Base-by-base conservation (phyloP, 2,113 vertebrate species). In the Notarius quadriscutis region DNA sequence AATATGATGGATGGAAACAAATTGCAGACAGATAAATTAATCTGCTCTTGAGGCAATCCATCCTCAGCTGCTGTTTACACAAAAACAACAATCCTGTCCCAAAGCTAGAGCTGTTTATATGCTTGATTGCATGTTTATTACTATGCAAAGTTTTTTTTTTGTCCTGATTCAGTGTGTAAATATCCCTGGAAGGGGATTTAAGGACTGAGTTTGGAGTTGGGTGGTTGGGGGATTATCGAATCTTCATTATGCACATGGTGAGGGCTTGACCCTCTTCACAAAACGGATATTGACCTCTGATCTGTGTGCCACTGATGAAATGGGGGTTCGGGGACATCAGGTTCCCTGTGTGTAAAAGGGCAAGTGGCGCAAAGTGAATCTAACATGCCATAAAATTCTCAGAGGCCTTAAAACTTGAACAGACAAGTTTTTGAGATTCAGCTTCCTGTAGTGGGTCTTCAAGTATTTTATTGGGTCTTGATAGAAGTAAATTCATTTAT, bases 41-140 rank as follows among this genome's bases (percentile, higher is more conserved):
- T 90, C 89, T 88, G 84, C 83, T 83, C 89, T 85, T 58, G 84
- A 89, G 86, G 88, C 88, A 90, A 69, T 25, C 65, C 62, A 77
- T 80, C 58, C 85, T 83, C 89, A 91, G 87, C 92, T 93, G 92
- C 93, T 93, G 93, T 93, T 87, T 87, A 71, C 69, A 87, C 91
- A 60, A 81, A 78, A 84, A 82, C 87, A 55, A 0, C 4, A 0
- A 89, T 90, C 88, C 79, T 69, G 85, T 90, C 90, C 88, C 86
- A 87, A 85, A 89, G 78, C 88, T 87, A 89, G 92, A 90, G 90
- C 87, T 93, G 93, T 86, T 92, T 92, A 91, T 90, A 90, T 91
- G 92, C 88, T 89, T 93, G 83, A 81, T 86, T 89, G 91, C 92
- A 93, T 93, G 92, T 94, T 93, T 93, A 84, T 84, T 69, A 48